Evolutionary conservation across 1,140 invertebrate genomes (phyloP), one percentile per base, ranked within the genome.

Genomic region (Calliopsis andreniformis): DNA sequence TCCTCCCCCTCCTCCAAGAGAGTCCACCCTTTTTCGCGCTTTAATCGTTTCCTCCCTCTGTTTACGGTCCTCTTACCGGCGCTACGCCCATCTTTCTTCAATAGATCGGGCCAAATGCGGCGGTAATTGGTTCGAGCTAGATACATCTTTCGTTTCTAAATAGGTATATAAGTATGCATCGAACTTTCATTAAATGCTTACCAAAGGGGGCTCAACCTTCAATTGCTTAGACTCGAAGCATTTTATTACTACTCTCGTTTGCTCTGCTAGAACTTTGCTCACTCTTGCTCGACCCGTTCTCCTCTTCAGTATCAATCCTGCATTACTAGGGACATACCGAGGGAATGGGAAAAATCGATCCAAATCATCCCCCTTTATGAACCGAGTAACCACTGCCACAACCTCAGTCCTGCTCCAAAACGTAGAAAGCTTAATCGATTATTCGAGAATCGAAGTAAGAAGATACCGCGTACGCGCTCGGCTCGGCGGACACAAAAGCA

Each of bases 371-470:
- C 35, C 35, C 10, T 39, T 39, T 39, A 39, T 39, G 10, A 5
- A 10, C 35, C 10, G 35, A 39, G 4, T 39, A 39, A 3, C 47
- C 20, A 35, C 23, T 39, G 14, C n/a, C n/a, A 64, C 47, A 28
- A 32, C 32, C 14, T 7, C 43, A 39, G 28, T 49, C 30, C 42
- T 39, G 62, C 43, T 56, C 28, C 14, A 45, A 76, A 51, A 63
- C 6, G 30, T 39, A 59, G 55, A 30, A 62, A 63, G 56, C 58
- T 70, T 62, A 53, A 77, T 71, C 73, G 73, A 76, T 76, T 78
- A 78, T 66, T 71, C 32, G 63, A 53, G 43, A 82, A 76, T 69
- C 73, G 73, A 68, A 68, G 61, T 79, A 69, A 76, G 53, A 63
- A 76, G 72, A 82, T 59, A 70, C 63, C 69, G 69, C n/a, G 39